These are phyloP conservation scores for Lycaena phlaeas DNA, from an alignment of 2,888 invertebrate species.

Conservation along the genomic window DNA sequence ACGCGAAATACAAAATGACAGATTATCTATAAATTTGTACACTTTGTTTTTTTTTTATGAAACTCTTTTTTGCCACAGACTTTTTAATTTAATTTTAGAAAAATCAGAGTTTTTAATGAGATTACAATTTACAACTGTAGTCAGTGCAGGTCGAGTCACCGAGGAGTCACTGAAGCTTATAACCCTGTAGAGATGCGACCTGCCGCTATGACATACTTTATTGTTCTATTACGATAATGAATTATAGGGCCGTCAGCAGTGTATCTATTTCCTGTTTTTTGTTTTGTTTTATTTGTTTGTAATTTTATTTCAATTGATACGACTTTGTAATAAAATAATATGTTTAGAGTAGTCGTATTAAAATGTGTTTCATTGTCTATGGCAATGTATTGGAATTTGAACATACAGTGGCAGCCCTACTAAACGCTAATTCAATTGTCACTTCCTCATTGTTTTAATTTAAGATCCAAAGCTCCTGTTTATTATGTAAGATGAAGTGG, in stretches of 20 bases:
- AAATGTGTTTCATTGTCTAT: background rate
- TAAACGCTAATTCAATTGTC: conserved; percentile 53
- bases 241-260: conserved; percentile 46
- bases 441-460: conserved; percentile 51
- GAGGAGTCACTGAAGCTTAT: conserved; percentile 34
- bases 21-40: background rate
- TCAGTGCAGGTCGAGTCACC: conserved; percentile 25
- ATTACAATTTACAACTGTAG: too few species aligned
- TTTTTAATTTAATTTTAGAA: too few species aligned
- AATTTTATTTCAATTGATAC: too few species aligned
- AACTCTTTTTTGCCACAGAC: too few species aligned
- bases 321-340: too few species aligned
- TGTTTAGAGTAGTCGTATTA: too few species aligned
- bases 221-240: conserved; percentile 56
- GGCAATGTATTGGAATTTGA: background rate
- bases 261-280: conserved; percentile 22
- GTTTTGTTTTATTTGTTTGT: conserved; percentile 16
- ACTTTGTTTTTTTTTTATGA: background rate
- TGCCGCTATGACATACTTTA: conserved; percentile 51
- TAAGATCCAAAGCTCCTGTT: conserved; percentile 16
- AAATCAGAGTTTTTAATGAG: too few species aligned
- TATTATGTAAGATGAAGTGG: conserved; percentile 24
- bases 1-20: conserved; percentile 21
- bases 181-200: conserved; percentile 48
- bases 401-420: conserved; percentile 25